Conservation (phyloP, 2,797 vertebrate species). For the Anisognathus igniventris region DNA sequence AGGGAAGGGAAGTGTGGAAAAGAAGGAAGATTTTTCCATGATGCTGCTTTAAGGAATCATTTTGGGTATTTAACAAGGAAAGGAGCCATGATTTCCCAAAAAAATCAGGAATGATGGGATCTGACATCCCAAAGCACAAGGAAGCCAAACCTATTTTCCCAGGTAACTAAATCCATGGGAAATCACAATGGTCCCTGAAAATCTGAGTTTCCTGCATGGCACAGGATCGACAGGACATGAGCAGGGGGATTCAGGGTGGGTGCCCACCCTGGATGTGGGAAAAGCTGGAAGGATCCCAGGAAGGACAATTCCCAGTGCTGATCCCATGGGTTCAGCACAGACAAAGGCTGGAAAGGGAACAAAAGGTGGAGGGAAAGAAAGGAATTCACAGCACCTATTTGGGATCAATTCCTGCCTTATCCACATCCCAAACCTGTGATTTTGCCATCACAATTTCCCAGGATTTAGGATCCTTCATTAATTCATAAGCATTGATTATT, state of each 20-base stretch:
- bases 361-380: background rate
- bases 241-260: background rate
- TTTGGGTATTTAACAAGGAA: background rate
- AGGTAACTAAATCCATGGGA: background rate
- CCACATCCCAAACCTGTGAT: background rate
- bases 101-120: background rate
- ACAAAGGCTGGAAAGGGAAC: constrained; percentile 29
- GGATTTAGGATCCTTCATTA: background rate
- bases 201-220: accelerated
- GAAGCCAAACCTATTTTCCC: background rate
- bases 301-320: accelerated
- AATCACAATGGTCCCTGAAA: accelerated
- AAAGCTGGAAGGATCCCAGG: background rate
- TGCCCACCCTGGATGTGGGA: background rate
- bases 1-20: background rate
- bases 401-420: background rate
- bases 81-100: background rate
- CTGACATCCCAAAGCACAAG: background rate
- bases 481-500: accelerated
- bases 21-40: background rate
- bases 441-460: accelerated
- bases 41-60: background rate
- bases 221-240: accelerated
- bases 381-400: background rate
- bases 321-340: background rate